Evolutionary conservation across 2,888 invertebrate genomes (phyloP).

Genomic region (Carabus problematicus): DNA sequence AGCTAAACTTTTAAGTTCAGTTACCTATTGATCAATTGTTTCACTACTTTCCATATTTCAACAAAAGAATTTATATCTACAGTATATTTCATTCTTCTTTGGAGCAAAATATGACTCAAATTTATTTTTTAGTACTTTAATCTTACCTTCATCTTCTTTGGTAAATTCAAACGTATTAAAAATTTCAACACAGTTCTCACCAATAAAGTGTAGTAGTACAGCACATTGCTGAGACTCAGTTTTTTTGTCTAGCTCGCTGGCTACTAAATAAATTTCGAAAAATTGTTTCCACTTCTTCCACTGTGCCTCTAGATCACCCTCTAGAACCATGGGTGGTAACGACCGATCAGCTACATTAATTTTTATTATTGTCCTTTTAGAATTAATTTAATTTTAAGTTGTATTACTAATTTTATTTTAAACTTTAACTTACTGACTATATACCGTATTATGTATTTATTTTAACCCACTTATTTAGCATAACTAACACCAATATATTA

Average conservation of each 20-base stretch:
- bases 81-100: conserved; percentile 42
- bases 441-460: too few species aligned
- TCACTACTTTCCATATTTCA: conserved; percentile 27
- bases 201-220: too few species aligned
- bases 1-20: conserved; percentile 36
- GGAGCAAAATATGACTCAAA: conserved; percentile 45
- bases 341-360: neutral
- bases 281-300: conserved; percentile 44
- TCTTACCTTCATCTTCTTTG: conserved; percentile 34
- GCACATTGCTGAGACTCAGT: conserved; percentile 28
- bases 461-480: too few species aligned
- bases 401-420: too few species aligned
- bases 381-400: neutral
- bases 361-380: neutral
- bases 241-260: conserved; percentile 29
- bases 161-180: conserved; percentile 42
- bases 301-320: conserved; percentile 42
- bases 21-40: conserved; percentile 40
- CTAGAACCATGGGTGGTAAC: conserved; percentile 35
- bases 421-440: too few species aligned
- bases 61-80: conserved; percentile 42
- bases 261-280: conserved; percentile 37
- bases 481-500: too few species aligned
- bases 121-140: conserved; percentile 24
- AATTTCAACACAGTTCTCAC: conserved; percentile 44